Percentiles rank a stretch among this genome's conserved stretches.
These are phyloP conservation scores for Mastomys natalensis DNA, from an alignment of 2,113 vertebrate species.

Conservation along the genomic window DNA sequence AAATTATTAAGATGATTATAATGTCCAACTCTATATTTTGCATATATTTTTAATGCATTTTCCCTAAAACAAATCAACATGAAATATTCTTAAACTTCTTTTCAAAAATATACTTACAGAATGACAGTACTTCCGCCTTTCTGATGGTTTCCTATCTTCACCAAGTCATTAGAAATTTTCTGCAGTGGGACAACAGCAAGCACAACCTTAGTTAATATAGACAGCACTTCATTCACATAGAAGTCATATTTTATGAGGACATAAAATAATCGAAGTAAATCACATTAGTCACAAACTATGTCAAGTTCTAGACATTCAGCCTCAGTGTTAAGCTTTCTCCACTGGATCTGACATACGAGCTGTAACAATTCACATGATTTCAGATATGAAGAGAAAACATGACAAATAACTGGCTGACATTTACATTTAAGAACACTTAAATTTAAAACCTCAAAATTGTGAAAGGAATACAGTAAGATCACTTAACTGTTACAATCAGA, in stretches of 20 bases:
- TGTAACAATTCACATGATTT: slow-evolving; percentile 86
- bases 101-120: slow-evolving; percentile 84
- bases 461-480: slow-evolving; percentile 79
- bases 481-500: slow-evolving; percentile 75
- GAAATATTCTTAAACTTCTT: slow-evolving; percentile 83
- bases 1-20: slow-evolving; percentile 87
- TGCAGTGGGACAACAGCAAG: slow-evolving; percentile 84
- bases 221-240: slow-evolving; percentile 84
- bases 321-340: slow-evolving; percentile 84
- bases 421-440: slow-evolving; percentile 70
- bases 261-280: slow-evolving; percentile 84
- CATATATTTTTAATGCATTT: slow-evolving; percentile 81
- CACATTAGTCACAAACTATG: slow-evolving; percentile 79
- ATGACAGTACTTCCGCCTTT: slow-evolving; percentile 72
- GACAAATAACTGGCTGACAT: slow-evolving; percentile 86
- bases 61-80: slow-evolving; percentile 58
- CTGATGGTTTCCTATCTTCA: slow-evolving; percentile 82
- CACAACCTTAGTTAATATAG: slow-evolving; percentile 87
- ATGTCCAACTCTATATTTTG: slow-evolving; percentile 84
- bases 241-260: slow-evolving; percentile 84
- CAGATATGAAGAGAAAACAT: slow-evolving; percentile 86
- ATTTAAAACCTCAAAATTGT: slow-evolving; percentile 80
- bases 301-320: slow-evolving; percentile 85
- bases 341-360: slow-evolving; percentile 86
- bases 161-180: slow-evolving; percentile 85